Evolutionary conservation across 1,140 invertebrate genomes (phyloP).

Genomic region (Diorhabda carinulata): DNA sequence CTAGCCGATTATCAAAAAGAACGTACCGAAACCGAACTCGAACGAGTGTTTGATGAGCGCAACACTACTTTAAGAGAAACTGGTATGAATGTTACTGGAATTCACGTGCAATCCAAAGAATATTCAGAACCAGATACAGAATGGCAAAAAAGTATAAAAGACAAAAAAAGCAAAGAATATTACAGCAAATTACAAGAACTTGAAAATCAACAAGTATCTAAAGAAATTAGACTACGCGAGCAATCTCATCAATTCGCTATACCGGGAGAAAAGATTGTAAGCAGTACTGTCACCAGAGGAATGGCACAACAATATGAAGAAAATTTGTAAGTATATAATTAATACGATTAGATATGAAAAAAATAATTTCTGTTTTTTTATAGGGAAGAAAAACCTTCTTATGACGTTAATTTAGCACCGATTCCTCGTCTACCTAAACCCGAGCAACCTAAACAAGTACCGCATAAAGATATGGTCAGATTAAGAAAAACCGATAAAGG

Average conservation of each 20-base stretch:
- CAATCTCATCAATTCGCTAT: conserved; percentile 76
- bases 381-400: conserved; percentile 53
- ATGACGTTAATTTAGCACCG: conserved; percentile 31
- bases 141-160: conserved; percentile 77
- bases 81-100: conserved; percentile 48
- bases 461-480: conserved; percentile 44
- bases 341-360: too few relatives aligned
- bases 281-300: conserved; percentile 72
- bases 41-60: conserved; percentile 83
- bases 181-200: conserved; percentile 77
- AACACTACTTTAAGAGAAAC: conserved; percentile 62
- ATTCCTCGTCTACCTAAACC: conserved; percentile 38
- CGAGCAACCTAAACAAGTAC: conserved; percentile 26
- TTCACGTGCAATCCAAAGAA: conserved; percentile 58
- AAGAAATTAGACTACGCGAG: conserved; percentile 74
- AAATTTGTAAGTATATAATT: conserved; percentile 65
- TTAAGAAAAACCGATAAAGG: conserved; percentile 54
- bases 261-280: conserved; percentile 75
- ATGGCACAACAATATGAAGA: conserved; percentile 83
- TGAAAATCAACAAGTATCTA: conserved; percentile 79
- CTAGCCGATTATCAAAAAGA: conserved; percentile 79
- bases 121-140: conserved; percentile 72
- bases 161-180: conserved; percentile 79
- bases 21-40: conserved; percentile 77
- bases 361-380: conserved; percentile 25